phyloP scores from a whole-genome alignment of 2,797 vertebrate genomes.

The Hafferia zeledoni region DNA sequence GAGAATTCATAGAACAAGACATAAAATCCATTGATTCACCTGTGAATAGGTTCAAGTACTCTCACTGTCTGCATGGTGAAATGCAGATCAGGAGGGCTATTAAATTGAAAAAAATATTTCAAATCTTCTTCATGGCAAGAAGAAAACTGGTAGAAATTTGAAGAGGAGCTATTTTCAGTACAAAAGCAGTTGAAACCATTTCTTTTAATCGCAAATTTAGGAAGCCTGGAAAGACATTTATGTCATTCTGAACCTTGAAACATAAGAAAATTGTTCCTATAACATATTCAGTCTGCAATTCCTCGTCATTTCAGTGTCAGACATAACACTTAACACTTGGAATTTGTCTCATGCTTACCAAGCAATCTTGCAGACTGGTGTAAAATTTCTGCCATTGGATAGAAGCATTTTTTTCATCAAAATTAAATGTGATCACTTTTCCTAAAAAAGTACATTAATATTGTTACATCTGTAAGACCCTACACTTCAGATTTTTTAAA shows the following conservation, averaged over 20 bases:
- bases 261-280: background rate
- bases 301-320: background rate
- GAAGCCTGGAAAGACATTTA: background rate
- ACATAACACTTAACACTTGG: background rate
- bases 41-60: background rate
- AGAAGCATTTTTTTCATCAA: background rate
- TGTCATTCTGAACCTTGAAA: constrained; percentile 25
- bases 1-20: background rate
- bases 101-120: background rate
- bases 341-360: constrained; percentile 24
- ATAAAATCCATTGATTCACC: background rate
- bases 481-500: background rate
- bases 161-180: background rate
- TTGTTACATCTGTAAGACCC: background rate
- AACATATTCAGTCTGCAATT: background rate
- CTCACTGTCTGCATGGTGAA: background rate
- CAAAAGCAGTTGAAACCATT: background rate
- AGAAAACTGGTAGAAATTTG: background rate
- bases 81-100: background rate
- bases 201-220: constrained; percentile 19
- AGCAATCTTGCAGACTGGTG: background rate
- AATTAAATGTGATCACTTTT: background rate
- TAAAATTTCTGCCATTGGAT: background rate
- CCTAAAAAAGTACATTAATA: background rate
- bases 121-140: background rate